phyloP scores from a whole-genome alignment of 2,888 invertebrate genomes.

The Agrenia bidenticulata region DNA sequence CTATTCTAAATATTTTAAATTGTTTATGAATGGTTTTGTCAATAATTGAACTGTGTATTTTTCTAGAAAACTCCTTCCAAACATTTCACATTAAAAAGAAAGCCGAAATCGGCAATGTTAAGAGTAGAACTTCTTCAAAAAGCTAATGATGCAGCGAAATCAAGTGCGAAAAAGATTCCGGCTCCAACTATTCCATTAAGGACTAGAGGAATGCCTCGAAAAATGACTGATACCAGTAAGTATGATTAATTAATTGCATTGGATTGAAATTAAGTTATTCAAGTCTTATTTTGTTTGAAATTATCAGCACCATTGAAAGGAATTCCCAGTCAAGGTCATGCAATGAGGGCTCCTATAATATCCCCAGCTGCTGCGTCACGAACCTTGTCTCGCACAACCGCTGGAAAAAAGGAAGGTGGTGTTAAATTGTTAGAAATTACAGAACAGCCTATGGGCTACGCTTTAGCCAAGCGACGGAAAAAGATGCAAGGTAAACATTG shows the following conservation, averaged over 20 bases:
- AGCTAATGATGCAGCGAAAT: slow-evolving; percentile 74
- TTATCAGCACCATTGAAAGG: slow-evolving; percentile 81
- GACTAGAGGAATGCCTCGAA: slow-evolving; percentile 85
- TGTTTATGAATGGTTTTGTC: too few species aligned
- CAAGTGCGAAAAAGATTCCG: slow-evolving; percentile 81
- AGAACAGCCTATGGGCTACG: slow-evolving; percentile 84
- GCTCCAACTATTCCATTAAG: slow-evolving; percentile 86
- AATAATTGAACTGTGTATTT: slow-evolving; percentile 3
- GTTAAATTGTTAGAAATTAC: slow-evolving; percentile 92
- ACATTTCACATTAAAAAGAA: slow-evolving; percentile 87
- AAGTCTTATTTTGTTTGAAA: slow-evolving; percentile 29
- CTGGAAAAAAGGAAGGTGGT: slow-evolving; percentile 80
- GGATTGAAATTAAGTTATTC: neutral
- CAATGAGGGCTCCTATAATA: slow-evolving; percentile 63
- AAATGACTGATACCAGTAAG: slow-evolving; percentile 92
- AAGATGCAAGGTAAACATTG: slow-evolving; percentile 72
- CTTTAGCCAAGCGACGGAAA: slow-evolving; percentile 82
- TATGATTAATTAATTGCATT: neutral
- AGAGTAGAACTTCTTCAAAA: slow-evolving; percentile 87
- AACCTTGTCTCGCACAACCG: slow-evolving; percentile 65
- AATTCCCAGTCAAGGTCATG: slow-evolving; percentile 77
- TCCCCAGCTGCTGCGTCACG: slow-evolving; percentile 60
- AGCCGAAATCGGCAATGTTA: slow-evolving; percentile 90
- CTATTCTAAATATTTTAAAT: too few species aligned
- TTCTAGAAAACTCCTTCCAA: slow-evolving; percentile 76